A percentile compares a stretch with the other conserved stretches of the same genome.
These are phyloP conservation scores for Ctenicera cuprea DNA, from an alignment of 2,888 invertebrate genomes.

Conservation along the genomic window DNA sequence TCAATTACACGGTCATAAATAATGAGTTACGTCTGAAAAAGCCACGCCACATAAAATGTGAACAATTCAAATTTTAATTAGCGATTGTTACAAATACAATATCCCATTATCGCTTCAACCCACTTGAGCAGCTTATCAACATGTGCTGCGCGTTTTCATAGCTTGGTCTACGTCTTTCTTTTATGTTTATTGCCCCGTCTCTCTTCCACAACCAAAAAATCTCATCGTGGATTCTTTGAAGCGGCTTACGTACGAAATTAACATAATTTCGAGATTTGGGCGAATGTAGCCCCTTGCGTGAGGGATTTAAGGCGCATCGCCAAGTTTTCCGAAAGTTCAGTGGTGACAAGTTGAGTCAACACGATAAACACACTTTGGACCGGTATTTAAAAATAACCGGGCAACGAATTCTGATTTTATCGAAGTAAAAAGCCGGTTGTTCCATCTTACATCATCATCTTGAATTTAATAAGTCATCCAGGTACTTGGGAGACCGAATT, in stretches of 20 bases:
- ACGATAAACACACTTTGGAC: slow-evolving; percentile 42
- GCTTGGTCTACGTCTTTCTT: not conserved
- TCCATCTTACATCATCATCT: slow-evolving; percentile 32
- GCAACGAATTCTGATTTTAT: slow-evolving; percentile 41
- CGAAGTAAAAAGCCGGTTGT: slow-evolving; percentile 27
- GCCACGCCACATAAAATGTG: slow-evolving; percentile 47
- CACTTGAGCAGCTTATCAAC: slow-evolving; percentile 41
- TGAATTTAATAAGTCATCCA: slow-evolving; percentile 27
- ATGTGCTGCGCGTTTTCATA: slow-evolving; percentile 28
- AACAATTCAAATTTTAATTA: slow-evolving; percentile 49
- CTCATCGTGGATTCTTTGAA: not conserved
- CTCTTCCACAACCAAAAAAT: not conserved
- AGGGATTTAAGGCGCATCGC: slow-evolving; percentile 14
- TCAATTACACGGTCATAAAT: slow-evolving; percentile 46
- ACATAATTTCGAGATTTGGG: slow-evolving; percentile 22
- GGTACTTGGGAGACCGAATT: slow-evolving; percentile 9
- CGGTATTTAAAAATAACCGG: slow-evolving; percentile 43
- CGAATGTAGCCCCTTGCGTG: slow-evolving; percentile 14
- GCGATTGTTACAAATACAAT: slow-evolving; percentile 48
- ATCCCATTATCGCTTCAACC: slow-evolving; percentile 47
- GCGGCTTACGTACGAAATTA: slow-evolving; percentile 18
- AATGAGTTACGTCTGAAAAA: slow-evolving; percentile 39
- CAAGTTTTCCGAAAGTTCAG: slow-evolving; percentile 3
- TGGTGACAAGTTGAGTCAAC: slow-evolving; percentile 45
- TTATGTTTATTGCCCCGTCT: not conserved